phyloP scores from a whole-genome alignment of 2,888 invertebrate genomes.

The Scrobipalpa costella region DNA sequence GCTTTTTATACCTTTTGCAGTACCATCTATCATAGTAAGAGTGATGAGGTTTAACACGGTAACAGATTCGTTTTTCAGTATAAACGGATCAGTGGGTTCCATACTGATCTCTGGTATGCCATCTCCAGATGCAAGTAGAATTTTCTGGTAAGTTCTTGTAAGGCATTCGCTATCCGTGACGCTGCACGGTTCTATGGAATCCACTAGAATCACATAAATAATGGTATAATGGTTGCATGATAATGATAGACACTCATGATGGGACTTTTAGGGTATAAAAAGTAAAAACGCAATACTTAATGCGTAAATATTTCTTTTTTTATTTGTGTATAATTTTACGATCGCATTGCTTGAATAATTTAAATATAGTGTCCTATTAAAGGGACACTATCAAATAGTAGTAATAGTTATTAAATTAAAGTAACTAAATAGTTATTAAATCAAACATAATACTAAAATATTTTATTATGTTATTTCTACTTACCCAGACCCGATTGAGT shows the following conservation, averaged over 20 bases:
- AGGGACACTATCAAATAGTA: no score
- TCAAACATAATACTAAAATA: no score
- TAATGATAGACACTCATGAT: no score
- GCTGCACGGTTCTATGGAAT: slow-evolving; percentile 14
- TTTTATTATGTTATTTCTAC: not conserved
- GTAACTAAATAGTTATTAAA: no score
- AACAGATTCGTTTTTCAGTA: not conserved
- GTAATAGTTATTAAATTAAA: no score
- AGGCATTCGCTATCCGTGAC: slow-evolving; percentile 10
- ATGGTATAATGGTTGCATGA: not conserved
- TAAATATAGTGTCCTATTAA: no score
- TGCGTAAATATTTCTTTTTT: no score
- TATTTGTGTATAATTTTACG: no score
- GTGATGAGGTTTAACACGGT: not conserved
- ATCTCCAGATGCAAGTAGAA: not conserved
- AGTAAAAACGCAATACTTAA: no score
- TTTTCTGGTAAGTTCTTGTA: not conserved
- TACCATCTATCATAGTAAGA: slow-evolving; percentile 3
- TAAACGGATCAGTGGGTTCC: not conserved
- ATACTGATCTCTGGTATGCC: slow-evolving; percentile 15
- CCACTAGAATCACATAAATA: not conserved
- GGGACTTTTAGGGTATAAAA: no score
- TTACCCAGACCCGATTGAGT: not conserved
- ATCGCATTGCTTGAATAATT: no score
- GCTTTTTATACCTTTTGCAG: not conserved